These are phyloP conservation scores for Aphidoletes aphidimyza DNA, from an alignment of 2,888 invertebrate species.

Conservation along the genomic window DNA sequence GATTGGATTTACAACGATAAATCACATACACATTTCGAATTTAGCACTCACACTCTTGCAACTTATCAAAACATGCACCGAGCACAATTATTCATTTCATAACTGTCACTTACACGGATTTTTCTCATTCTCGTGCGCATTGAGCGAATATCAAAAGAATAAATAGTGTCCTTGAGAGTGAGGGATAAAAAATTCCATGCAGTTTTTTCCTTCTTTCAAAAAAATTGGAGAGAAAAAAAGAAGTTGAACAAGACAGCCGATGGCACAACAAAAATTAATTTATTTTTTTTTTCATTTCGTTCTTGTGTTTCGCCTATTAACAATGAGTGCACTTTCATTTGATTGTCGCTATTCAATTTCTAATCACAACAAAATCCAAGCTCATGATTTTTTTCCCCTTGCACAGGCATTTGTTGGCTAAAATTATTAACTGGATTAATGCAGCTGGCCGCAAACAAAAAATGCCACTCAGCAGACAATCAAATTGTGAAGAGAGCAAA, in stretches of 20 bases:
- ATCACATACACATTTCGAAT: background rate
- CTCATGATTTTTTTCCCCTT: background rate
- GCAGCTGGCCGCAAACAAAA: background rate
- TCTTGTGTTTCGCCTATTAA: background rate
- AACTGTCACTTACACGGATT: conserved; percentile 53
- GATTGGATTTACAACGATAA: conserved; percentile 37
- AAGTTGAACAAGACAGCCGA: conserved; percentile 16
- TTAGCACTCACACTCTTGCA: background rate
- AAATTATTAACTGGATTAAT: background rate
- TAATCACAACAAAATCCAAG: background rate
- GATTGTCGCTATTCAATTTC: background rate
- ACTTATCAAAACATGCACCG: conserved; percentile 16
- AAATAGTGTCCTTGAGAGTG: background rate
- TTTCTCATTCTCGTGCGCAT: background rate
- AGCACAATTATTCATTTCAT: conserved; percentile 55
- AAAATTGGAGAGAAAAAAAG: background rate
- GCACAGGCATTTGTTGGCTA: background rate
- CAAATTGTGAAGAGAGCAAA: background rate
- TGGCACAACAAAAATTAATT: conserved; percentile 22
- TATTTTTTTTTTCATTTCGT: background rate
- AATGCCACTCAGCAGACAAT: background rate
- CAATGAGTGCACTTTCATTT: background rate
- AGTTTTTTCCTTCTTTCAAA: background rate
- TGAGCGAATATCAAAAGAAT: background rate
- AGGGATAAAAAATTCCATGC: background rate